These are phyloP conservation scores for Ecliptopera silaceata DNA, from an alignment of 2,888 invertebrate genomes.

Conservation along the genomic window DNA sequence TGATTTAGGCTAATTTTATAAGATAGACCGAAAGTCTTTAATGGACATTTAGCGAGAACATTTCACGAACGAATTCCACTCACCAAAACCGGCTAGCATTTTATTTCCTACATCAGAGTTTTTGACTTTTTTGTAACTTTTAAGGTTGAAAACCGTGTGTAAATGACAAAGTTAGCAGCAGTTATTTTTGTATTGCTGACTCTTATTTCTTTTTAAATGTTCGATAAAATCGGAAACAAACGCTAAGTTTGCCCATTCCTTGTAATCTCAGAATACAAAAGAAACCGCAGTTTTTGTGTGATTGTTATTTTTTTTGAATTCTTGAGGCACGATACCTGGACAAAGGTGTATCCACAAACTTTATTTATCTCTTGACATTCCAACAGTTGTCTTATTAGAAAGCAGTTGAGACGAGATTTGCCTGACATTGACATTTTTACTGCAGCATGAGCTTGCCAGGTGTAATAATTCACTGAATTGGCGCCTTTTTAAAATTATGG, in stretches of 20 bases:
- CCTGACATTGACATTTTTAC: conserved; percentile 34
- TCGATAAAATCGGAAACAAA: conserved; percentile 70
- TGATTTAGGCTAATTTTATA: too few relatives aligned
- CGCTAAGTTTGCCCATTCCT: conserved; percentile 65
- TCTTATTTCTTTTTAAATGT: conserved; percentile 53
- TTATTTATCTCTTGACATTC: conserved; percentile 5
- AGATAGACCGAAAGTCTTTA: conserved; percentile 61
- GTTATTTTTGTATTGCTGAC: conserved; percentile 10
- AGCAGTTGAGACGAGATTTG: conserved; percentile 49
- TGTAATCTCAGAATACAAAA: conserved; percentile 70
- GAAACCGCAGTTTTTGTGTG: conserved; percentile 70
- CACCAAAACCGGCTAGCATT: conserved; percentile 29
- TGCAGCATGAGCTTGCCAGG: conserved; percentile 41
- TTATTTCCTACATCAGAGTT: neutral
- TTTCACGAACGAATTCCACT: conserved; percentile 53
- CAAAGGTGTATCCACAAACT: conserved; percentile 43
- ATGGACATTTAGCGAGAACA: conserved; percentile 61
- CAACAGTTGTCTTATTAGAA: conserved; percentile 18
- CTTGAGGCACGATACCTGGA: conserved; percentile 64
- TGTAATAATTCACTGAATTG: conserved; percentile 38
- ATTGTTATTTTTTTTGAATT: conserved; percentile 61
- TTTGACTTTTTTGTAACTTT: neutral
- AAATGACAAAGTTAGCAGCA: neutral
- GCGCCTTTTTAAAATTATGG: conserved; percentile 38
- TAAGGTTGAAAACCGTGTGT: conserved; percentile 18